Conservation (phyloP, 2,113 vertebrate species). For the Halichoerus grypus region DNA sequence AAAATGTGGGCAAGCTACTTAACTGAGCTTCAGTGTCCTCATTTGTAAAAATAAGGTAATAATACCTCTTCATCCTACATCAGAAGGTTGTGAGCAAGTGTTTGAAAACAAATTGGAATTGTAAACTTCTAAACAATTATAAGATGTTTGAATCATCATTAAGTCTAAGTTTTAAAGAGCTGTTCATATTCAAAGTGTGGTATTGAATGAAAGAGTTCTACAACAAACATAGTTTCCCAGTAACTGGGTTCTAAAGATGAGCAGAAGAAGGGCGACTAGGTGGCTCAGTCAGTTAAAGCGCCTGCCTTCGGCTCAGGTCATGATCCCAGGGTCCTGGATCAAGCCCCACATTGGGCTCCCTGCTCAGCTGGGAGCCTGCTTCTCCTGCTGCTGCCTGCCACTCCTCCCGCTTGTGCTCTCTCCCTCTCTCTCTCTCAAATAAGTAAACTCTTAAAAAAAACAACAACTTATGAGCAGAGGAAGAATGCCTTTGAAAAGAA, state of each 20-base stretch:
- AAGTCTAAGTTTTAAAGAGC: not conserved
- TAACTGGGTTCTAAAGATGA: not conserved
- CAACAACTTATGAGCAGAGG: not conserved
- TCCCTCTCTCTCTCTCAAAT: no score
- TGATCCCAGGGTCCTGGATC: no score
- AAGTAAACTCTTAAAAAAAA: no score
- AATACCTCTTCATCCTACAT: not conserved
- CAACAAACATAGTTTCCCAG: not conserved
- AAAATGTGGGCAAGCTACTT: not conserved
- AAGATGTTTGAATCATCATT: not conserved
- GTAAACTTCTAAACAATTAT: not conserved
- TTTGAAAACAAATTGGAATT: not conserved
- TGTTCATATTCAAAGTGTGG: not conserved
- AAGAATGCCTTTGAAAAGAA: constrained; percentile 6
- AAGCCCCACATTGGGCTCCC: no score
- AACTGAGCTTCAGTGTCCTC: not conserved
- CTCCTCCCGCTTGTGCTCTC: no score
- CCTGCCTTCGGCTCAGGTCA: not conserved
- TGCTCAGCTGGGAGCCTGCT: no score
- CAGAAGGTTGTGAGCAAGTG: not conserved
- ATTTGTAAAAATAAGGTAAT: not conserved
- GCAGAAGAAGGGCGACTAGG: not conserved
- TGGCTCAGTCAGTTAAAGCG: not conserved
- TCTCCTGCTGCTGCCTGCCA: no score
- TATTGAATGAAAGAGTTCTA: not conserved